phyloP scores from a whole-genome alignment of 2,888 invertebrate species.

The Diadegma fenestrale region DNA sequence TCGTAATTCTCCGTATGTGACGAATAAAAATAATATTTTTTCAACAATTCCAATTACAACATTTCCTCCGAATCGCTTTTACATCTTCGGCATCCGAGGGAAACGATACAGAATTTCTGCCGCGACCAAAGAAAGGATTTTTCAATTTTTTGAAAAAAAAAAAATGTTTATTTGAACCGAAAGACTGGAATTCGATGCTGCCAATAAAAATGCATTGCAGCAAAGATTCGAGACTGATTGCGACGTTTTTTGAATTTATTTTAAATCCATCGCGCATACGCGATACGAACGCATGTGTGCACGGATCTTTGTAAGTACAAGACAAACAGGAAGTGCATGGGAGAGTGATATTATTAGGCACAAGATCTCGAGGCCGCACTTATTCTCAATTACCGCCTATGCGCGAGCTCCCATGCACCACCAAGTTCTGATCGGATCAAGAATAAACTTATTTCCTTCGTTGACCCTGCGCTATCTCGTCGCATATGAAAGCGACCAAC shows the following conservation, averaged over 20 bases:
- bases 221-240: not conserved
- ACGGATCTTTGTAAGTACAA: not conserved
- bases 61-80: not conserved
- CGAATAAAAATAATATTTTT: not conserved
- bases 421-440: not conserved
- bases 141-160: no score
- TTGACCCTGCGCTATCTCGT: constrained; percentile 1
- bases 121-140: no score
- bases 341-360: constrained; percentile 5
- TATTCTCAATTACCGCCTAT: not conserved
- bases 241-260: not conserved
- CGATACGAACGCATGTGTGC: not conserved
- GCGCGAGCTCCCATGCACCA: not conserved
- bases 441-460: constrained; percentile 3
- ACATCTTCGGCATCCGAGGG: not conserved
- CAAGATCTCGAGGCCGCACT: not conserved
- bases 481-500: not conserved
- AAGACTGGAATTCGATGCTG: not conserved
- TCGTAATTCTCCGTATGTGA: constrained; percentile 1
- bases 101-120: not conserved
- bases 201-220: not conserved
- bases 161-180: not conserved
- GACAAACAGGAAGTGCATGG: constrained; percentile 6
- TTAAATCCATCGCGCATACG: not conserved
- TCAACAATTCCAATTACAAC: not conserved